Conservation (phyloP, 2,888 invertebrate genomes). For the Hypercompe scribonia region DNA sequence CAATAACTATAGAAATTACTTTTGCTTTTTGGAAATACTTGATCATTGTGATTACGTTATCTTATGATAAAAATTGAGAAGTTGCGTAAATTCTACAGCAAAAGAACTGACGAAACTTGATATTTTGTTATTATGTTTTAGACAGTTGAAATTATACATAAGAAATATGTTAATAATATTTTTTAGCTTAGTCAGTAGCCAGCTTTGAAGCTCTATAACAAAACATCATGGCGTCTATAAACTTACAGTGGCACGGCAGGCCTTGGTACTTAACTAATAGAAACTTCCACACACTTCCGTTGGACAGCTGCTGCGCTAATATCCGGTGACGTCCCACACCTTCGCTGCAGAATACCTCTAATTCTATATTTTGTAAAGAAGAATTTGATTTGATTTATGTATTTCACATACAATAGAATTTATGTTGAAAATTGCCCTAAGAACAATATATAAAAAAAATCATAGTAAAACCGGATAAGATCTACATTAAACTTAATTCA, state of each 20-base stretch:
- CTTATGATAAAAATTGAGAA: no score
- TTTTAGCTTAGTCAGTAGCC: background rate
- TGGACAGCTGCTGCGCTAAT: constrained; percentile 39
- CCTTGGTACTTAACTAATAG: constrained; percentile 37
- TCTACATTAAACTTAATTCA: no score
- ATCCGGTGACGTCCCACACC: constrained; percentile 36
- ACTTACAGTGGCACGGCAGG: constrained; percentile 19
- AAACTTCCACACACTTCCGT: constrained; percentile 46
- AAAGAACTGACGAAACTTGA: no score
- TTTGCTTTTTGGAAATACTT: no score
- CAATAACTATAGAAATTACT: no score
- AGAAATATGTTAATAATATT: background rate
- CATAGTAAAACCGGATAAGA: no score
- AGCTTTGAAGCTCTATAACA: background rate
- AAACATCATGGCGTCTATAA: constrained; percentile 29
- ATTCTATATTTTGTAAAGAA: constrained; percentile 34
- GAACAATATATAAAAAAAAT: no score
- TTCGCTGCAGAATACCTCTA: constrained; percentile 25
- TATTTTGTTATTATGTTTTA: background rate
- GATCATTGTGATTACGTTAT: no score
- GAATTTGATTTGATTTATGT: no score
- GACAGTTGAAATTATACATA: background rate
- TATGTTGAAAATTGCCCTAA: no score
- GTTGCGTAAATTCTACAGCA: no score
- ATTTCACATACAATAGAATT: no score